Evolutionary conservation across 2,113 vertebrate species (phyloP), one percentile per base, ranked within the genome.

Genomic region (Poeciliopsis turrubarensis): DNA sequence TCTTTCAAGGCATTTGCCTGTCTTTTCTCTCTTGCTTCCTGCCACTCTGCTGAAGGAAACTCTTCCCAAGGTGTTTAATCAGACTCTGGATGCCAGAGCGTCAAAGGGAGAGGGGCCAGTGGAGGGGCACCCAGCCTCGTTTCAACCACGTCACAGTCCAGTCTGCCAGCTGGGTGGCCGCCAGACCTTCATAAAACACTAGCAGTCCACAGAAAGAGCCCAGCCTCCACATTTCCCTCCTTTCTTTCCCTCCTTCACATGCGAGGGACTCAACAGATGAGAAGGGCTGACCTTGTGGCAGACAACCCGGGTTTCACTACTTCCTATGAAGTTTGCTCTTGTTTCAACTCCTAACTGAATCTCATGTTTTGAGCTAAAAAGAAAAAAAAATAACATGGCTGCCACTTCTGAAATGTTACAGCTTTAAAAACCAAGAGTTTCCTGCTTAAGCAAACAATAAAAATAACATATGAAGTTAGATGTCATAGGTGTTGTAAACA

Each of bases 161-260:
- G 73, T 32, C 37, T 89, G 91, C 91, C 91, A 93, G 79, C 81
- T 93, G 94, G 91, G 77, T 32, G 72, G 70, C 62, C 74, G 87
- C 91, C 92, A 92, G 82, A 71, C 75, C 87, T 89, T 90, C 86
- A 83, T 91, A 89, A 92, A 89, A 84, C 87, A 89, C 83, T 54
- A 86, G 83, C 71, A 75, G 67, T 75, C 72, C 83, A 77, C 80
- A 87, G 86, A 71, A 73, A 77, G 72, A 68, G 74, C 66, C 79
- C 77, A 83, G 80, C 75, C 79, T 84, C 66, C 77, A 72, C 29
- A 51, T 31, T 78, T 67, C 51, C 78, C 81, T 54, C 66, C 10
- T 73, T 82, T 75, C 71, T 79, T 82, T 69, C 60, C 73, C 73
- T 82, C 82, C 76, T 51, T 79, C 39, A 68, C 71, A 75, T 54